Evolutionary conservation across 1,140 invertebrate species (phyloP).

Genomic region (Heliconius hewitsoni): DNA sequence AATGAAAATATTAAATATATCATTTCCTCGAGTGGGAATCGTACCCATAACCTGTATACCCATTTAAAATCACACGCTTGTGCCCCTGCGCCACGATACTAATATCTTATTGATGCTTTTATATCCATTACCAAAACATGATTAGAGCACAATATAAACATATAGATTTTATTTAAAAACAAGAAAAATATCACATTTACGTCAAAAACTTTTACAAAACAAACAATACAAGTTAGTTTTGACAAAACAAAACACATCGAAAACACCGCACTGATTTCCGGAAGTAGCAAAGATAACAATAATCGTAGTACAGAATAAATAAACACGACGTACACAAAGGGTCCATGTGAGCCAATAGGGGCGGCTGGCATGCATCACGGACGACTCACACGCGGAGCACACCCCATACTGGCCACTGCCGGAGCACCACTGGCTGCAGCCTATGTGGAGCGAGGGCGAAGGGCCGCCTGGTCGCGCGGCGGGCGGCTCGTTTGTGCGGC

Average conservation of each 20-base stretch:
- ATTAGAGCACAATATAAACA: background rate
- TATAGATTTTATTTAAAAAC: background rate
- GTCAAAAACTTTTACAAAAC: constrained; percentile 18
- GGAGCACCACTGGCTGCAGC: constrained; percentile 63
- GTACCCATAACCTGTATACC: too few relatives aligned
- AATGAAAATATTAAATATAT: too few relatives aligned
- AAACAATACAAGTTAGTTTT: constrained; percentile 10
- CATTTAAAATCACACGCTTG: too few relatives aligned
- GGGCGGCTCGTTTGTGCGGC: constrained; percentile 72
- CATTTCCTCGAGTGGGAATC: too few relatives aligned
- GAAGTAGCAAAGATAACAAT: constrained; percentile 22
- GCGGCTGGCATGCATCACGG: constrained; percentile 57
- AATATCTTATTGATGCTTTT: background rate
- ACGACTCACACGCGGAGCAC: constrained; percentile 40
- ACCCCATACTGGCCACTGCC: constrained; percentile 55
- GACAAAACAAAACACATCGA: constrained; percentile 27
- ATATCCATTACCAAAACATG: background rate
- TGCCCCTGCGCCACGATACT: background rate
- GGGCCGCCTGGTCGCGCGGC: constrained; percentile 68
- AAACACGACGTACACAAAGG: constrained; percentile 65
- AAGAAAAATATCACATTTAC: background rate
- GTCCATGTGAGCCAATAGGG: constrained; percentile 66
- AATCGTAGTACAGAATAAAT: constrained; percentile 40
- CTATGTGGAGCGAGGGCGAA: constrained; percentile 76
- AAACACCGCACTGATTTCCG: constrained; percentile 18